Base-by-base conservation (phyloP, 2,113 vertebrate species). In the Caracal caracal region DNA sequence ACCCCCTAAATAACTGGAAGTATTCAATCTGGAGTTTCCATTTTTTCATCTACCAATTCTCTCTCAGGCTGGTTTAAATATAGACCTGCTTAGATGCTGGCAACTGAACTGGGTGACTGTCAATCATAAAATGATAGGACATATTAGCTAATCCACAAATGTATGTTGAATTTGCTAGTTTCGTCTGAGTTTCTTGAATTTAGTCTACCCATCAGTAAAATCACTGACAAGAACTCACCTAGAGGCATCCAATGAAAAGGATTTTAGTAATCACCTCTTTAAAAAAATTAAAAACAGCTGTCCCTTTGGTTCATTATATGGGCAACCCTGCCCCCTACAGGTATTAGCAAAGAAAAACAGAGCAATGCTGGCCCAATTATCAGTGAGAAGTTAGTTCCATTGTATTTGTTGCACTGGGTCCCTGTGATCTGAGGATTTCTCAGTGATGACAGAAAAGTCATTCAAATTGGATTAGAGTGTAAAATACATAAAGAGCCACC, bases 281-380 rank as follows among this genome's bases (percentile, higher is more conserved):
- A 71, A 89, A 94, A 70, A 70, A 79, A 53, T 83, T 70, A 43
- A 47, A 68, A 87, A 59, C 33, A 68, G 40, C 6, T 17, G n/a
- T 37, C 10, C 43, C 56, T 85, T 93, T 82, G 43, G 51, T 76
- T 96, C 10, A 92, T 94, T 96, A 79, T 66, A 26, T 88, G 49
- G 76, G 47, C 90, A 97, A 92, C 4, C 10, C 80, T 86, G 88
- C 86, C 93, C 86, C 68, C 92, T 97, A 79, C 49, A 95, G 95
- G 86, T 75, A 88, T 16, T 61, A 94, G 37, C 11, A 8, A 96
- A 71, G 92, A 91, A 85, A 96, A 92, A 56, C 30, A 94, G 68
- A 84, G 35, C 26, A 90, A 90, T 33, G 6, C 56, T 68, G 33
- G 68, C 33, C 37, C 10, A 37, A 6, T 79, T 56, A 49, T 75